Conservation (phyloP, 2,888 invertebrate genomes). For the Sarcophaga carnaria region DNA sequence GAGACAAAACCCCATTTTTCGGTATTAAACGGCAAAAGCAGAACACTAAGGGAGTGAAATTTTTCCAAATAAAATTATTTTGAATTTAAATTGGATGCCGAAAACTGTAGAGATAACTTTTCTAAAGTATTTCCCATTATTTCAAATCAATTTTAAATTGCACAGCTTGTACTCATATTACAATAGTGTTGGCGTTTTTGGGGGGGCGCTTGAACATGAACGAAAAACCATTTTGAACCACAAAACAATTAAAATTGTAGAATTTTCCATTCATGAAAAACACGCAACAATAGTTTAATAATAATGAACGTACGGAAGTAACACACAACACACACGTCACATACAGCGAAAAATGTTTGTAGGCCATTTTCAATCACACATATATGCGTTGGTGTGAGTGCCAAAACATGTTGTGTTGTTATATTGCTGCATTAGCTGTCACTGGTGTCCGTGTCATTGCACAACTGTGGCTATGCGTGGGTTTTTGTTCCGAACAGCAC, state of each 20-base stretch:
- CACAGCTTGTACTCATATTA: too few species aligned
- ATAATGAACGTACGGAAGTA: constrained; percentile 36
- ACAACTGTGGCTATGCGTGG: not conserved
- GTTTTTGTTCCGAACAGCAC: not conserved
- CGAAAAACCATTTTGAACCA: not conserved
- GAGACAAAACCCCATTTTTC: too few species aligned
- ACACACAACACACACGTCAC: constrained; percentile 21
- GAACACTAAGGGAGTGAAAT: too few species aligned
- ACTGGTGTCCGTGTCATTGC: not conserved
- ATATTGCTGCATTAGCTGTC: not conserved
- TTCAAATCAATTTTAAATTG: too few species aligned
- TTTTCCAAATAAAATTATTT: too few species aligned
- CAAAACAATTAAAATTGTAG: constrained; percentile 6
- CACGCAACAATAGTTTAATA: constrained; percentile 11
- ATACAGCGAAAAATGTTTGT: not conserved
- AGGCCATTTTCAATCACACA: too few species aligned
- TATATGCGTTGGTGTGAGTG: not conserved
- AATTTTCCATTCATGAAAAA: not conserved
- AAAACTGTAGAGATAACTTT: too few species aligned
- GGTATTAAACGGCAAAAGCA: too few species aligned
- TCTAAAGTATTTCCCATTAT: too few species aligned
- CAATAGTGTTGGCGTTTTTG: too few species aligned
- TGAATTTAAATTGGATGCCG: too few species aligned
- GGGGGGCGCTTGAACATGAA: too few species aligned
- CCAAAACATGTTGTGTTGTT: not conserved